Evolutionary conservation across 2,797 vertebrate genomes (phyloP).

Genomic region (Heteromormyrus szaboi): DNA sequence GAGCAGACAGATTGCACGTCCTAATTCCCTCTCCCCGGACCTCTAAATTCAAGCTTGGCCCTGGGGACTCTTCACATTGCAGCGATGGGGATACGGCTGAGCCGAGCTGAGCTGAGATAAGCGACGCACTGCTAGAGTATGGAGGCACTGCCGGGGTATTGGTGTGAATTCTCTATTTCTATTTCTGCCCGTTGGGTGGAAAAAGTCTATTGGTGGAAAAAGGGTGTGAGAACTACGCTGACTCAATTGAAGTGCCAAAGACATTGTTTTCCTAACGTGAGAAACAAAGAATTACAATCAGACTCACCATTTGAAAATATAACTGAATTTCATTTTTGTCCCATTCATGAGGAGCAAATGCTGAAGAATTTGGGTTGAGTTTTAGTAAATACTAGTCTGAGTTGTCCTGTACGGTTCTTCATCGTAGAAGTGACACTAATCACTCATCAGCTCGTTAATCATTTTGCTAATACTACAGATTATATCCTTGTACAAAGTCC

Average conservation of each 20-base stretch:
- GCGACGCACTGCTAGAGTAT: neutral
- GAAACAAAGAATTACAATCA: neutral
- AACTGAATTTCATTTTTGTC: neutral
- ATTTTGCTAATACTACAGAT: neutral
- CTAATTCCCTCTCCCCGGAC: slow-evolving; percentile 11
- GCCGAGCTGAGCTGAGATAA: neutral
- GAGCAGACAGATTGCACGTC: slow-evolving; percentile 22
- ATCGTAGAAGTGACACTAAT: neutral
- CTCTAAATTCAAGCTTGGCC: slow-evolving; percentile 19
- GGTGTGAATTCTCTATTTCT: neutral
- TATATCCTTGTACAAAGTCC: slow-evolving; percentile 20
- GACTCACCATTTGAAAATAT: neutral
- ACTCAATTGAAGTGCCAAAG: slow-evolving; percentile 33
- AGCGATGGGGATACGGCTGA: neutral
- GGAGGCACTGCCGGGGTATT: neutral
- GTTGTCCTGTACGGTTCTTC: neutral
- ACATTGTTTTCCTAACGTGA: neutral
- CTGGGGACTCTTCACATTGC: neutral
- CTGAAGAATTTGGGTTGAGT: neutral
- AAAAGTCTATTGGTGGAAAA: too few relatives aligned
- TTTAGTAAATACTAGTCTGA: neutral
- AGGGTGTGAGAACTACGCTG: slow-evolving; percentile 27
- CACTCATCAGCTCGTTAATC: neutral
- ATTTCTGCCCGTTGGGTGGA: neutral
- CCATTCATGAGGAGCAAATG: neutral